These are phyloP conservation scores for Gallinago paraguaiae DNA, from an alignment of 2,113 vertebrate species.

Conservation along the genomic window DNA sequence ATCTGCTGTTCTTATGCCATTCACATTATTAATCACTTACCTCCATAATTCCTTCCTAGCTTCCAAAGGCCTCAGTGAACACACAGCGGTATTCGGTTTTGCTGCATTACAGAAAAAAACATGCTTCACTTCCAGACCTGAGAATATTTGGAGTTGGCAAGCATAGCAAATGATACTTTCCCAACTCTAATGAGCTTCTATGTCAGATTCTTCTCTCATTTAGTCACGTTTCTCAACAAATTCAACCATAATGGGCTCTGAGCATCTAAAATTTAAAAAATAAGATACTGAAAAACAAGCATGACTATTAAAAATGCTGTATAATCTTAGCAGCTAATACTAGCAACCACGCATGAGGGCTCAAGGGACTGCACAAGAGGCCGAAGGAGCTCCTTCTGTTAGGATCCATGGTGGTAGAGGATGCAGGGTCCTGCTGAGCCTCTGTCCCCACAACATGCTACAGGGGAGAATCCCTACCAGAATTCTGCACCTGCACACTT, in stretches of 20 bases:
- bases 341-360: background rate
- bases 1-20: background rate
- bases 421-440: background rate
- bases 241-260: background rate
- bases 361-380: background rate
- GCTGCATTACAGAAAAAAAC: background rate
- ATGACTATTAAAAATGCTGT: background rate
- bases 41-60: background rate
- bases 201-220: background rate
- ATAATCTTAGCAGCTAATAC: background rate
- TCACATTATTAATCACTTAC: background rate
- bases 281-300: background rate
- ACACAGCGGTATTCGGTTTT: background rate
- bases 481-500: background rate
- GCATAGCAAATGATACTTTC: background rate
- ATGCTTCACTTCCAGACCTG: background rate
- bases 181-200: background rate
- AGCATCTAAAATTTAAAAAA: background rate
- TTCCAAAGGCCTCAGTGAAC: background rate
- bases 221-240: background rate
- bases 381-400: background rate
- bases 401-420: background rate
- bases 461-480: background rate
- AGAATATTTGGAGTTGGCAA: background rate
- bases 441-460: background rate